Base-by-base conservation (phyloP, 1,140 invertebrate genomes). In the Aradophagus sp. region DNA sequence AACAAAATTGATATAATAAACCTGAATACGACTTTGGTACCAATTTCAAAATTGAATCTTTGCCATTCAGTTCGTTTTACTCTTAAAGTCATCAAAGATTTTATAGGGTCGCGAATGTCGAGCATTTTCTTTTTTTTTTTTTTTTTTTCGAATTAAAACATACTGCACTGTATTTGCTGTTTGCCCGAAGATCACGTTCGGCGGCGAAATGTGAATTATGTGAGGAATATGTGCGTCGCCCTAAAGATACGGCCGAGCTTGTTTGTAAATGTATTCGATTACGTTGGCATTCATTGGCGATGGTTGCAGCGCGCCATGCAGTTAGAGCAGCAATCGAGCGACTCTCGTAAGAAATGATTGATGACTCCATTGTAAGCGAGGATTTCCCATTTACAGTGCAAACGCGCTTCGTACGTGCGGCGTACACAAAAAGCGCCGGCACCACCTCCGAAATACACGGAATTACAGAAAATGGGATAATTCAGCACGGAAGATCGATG, bases 321-420 rank as follows among this genome's bases (percentile, higher is more conserved):
- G 77, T 80, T 80, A 77, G 69, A 80, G 47, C 77, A 73, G 79
- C 80, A 79, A 81, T 81, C 80, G 74, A 80, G 75, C 72, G 58
- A 77, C 77, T 81, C 77, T 80, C 77, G 70, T 78, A 77, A 75
- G 58, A 79, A 77, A 81, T 82, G 80, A 82, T 82, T 73, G 80
- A 82, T 82, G 79, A 82, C 77, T 81, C 76, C 71, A 82, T 82
- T 82, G 80, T 82, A 73, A n/a, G n/a, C 56, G 67, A 29, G 69
- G 65, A 63, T 81, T 80, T 80, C 78, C 77, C 77, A 77, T 78
- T 75, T 79, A 73, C 70, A 74, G 29, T 70, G 66, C 63, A 65
- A 76, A 55, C 75, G 77, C 75, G 77, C 79, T 58, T 48, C 72
- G 68, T 72, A 55, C 73, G 66, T 50, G 58, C 66, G 41, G 62